A percentile compares a stretch with the other conserved stretches of the same genome.
Evolutionary conservation across 2,113 vertebrate species (phyloP).

Genomic region (Chamaetylas fuelleborni): DNA sequence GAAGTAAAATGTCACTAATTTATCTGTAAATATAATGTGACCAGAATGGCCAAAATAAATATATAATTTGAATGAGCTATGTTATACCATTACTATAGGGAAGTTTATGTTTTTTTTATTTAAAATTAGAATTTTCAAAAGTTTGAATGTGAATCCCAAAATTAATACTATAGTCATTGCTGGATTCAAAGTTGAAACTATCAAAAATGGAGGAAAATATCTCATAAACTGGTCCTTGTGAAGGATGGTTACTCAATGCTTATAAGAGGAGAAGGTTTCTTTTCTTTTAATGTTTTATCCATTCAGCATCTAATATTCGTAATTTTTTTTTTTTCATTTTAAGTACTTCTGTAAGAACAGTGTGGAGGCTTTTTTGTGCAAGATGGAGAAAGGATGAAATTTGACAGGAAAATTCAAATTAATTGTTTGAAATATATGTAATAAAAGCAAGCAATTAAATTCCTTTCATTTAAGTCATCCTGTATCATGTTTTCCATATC

Average conservation of each 20-base stretch:
- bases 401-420: not conserved
- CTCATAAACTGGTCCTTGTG: not conserved
- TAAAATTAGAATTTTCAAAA: not conserved
- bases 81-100: not conserved
- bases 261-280: not conserved
- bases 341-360: not conserved
- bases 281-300: not conserved
- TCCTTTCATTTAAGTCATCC: not conserved
- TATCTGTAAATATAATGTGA: not conserved
- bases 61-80: not conserved
- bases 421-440: not conserved
- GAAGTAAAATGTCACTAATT: not conserved
- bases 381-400: not conserved
- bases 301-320: accelerated
- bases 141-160: not conserved
- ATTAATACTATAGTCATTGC: not conserved
- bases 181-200: not conserved
- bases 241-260: not conserved
- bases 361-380: not conserved
- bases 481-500: not conserved
- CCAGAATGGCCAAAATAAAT: not conserved
- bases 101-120: not conserved
- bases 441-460: not conserved
- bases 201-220: not conserved
- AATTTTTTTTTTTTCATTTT: not conserved